Evolutionary conservation across 2,797 vertebrate genomes (phyloP).

Genomic region (Spondyliosoma cantharus): DNA sequence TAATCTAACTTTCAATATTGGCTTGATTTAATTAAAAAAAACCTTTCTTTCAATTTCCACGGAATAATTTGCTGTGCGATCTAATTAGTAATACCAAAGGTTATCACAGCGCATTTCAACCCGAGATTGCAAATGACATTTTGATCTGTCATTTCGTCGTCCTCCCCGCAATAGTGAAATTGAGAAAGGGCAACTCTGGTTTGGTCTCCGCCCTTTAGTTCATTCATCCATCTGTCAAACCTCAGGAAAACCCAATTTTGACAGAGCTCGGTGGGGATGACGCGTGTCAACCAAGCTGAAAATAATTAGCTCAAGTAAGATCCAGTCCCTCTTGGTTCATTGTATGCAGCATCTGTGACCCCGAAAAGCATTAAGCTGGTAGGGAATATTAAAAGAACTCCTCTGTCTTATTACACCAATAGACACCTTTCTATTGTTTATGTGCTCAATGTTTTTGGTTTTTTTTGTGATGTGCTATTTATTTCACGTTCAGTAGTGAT

Average conservation of each 20-base stretch:
- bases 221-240: constrained; percentile 50
- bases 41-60: constrained; percentile 5
- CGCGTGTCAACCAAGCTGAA: constrained; percentile 43
- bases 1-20: constrained; percentile 12
- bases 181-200: constrained; percentile 33
- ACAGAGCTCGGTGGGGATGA: constrained; percentile 33
- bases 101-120: constrained; percentile 29
- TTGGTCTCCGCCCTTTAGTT: constrained; percentile 33
- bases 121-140: constrained; percentile 52
- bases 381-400: not conserved
- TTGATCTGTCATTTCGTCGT: constrained; percentile 33
- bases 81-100: constrained; percentile 36
- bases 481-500: not conserved
- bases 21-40: constrained; percentile 11
- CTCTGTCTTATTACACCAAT: not conserved
- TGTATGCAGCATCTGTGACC: not conserved
- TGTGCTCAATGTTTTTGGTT: not conserved
- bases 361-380: not conserved
- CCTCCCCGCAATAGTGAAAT: constrained; percentile 22
- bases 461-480: not conserved
- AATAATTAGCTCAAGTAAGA: constrained; percentile 35
- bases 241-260: constrained; percentile 29
- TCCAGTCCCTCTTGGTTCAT: not conserved
- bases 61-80: constrained; percentile 28
- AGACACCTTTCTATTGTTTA: not conserved